Evolutionary conservation across 1,140 invertebrate species (phyloP).

Genomic region (Charaxes varanes): DNA sequence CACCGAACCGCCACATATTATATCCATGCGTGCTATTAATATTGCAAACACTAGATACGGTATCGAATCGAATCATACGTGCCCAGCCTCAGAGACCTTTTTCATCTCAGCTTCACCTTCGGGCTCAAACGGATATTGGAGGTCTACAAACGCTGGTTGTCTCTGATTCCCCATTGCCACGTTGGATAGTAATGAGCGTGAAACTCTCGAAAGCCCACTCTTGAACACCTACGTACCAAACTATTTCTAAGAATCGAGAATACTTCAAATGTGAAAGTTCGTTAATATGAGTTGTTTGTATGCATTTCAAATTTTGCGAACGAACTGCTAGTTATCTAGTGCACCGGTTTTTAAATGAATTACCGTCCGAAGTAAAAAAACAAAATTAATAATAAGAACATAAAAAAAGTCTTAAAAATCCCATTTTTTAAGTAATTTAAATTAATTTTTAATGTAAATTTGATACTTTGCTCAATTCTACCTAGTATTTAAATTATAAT

Average conservation of each 20-base stretch:
- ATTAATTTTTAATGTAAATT: too few relatives aligned
- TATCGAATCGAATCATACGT: slow-evolving; percentile 28
- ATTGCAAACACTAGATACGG: slow-evolving; percentile 34
- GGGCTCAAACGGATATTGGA: not conserved
- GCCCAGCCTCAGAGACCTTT: slow-evolving; percentile 5
- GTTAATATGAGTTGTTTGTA: too few relatives aligned
- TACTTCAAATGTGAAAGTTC: slow-evolving; percentile 5
- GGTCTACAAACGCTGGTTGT: slow-evolving; percentile 11
- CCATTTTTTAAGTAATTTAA: too few relatives aligned
- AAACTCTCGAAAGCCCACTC: slow-evolving; percentile 45
- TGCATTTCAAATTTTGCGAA: too few relatives aligned
- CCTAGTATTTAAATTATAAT: too few relatives aligned
- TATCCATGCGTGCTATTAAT: slow-evolving; percentile 34
- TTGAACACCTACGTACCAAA: slow-evolving; percentile 34
- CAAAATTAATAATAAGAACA: too few relatives aligned
- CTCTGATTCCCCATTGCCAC: slow-evolving; percentile 19
- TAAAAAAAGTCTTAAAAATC: too few relatives aligned
- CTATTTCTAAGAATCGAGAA: slow-evolving; percentile 21
- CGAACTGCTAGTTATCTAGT: too few relatives aligned
- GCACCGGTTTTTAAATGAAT: too few relatives aligned
- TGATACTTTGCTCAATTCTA: too few relatives aligned
- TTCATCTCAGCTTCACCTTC: not conserved
- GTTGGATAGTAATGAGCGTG: slow-evolving; percentile 39
- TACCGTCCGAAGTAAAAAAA: too few relatives aligned
- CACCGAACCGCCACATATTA: slow-evolving; percentile 15